Conservation (phyloP, 1,140 invertebrate genomes). For the Copidosoma floridanum region DNA sequence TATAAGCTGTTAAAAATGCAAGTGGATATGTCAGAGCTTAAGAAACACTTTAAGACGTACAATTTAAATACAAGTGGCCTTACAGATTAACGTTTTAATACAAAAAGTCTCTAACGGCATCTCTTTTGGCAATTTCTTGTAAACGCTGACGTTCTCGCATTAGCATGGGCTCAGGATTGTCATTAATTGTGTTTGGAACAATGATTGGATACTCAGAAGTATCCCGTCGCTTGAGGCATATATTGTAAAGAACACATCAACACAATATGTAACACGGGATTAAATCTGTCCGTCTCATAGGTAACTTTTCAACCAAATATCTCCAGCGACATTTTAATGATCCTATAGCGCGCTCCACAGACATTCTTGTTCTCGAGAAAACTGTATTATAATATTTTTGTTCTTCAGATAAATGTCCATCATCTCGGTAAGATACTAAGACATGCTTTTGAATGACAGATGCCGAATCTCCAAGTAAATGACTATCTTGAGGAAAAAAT, state of each 20-base stretch:
- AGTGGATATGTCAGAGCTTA: too few species aligned
- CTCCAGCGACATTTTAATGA: not conserved
- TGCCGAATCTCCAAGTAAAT: constrained; percentile 23
- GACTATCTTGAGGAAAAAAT: constrained; percentile 15
- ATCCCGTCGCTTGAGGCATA: not conserved
- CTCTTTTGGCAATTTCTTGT: not conserved
- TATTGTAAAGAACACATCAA: not conserved
- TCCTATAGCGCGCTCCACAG: not conserved
- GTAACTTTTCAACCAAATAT: not conserved
- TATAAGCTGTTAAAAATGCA: too few species aligned
- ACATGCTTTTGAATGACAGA: constrained; percentile 17
- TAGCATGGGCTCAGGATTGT: not conserved
- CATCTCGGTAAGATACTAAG: constrained; percentile 14
- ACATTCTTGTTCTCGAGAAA: not conserved
- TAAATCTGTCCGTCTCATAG: not conserved
- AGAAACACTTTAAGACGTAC: too few species aligned
- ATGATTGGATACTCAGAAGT: not conserved
- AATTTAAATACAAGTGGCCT: not conserved
- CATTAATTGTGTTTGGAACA: not conserved
- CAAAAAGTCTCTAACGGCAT: not conserved
- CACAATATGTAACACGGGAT: not conserved
- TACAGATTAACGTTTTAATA: not conserved
- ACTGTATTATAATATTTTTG: not conserved
- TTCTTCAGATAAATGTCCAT: not conserved
- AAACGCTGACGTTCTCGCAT: not conserved